These are phyloP conservation scores for Eupeodes corollae DNA, from an alignment of 1,140 invertebrate genomes.

Conservation along the genomic window DNA sequence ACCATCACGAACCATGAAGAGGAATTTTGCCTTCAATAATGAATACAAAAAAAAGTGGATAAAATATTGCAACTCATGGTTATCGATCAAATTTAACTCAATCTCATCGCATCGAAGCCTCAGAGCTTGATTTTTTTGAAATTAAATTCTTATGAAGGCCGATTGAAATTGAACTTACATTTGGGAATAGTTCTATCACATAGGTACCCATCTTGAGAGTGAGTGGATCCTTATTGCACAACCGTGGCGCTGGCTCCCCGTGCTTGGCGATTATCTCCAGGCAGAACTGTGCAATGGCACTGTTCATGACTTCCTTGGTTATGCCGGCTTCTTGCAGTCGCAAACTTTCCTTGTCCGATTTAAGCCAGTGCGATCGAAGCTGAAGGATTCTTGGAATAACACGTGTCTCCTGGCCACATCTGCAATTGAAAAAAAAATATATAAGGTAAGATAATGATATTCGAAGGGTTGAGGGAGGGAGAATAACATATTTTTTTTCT, in stretches of 20 bases:
- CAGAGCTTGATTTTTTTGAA: no score
- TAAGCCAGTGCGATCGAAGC: slow-evolving; percentile 85
- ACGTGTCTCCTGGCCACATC: slow-evolving; percentile 95
- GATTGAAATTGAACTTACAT: slow-evolving; percentile 37
- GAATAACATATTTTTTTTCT: not conserved
- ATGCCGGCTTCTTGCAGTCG: slow-evolving; percentile 89
- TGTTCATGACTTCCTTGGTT: slow-evolving; percentile 78
- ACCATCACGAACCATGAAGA: slow-evolving; percentile 97
- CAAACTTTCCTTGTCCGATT: slow-evolving; percentile 79
- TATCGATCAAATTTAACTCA: no score
- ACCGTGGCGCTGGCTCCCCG: slow-evolving; percentile 79
- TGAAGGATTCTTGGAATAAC: slow-evolving; percentile 91
- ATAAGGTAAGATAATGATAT: not conserved
- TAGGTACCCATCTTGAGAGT: slow-evolving; percentile 90
- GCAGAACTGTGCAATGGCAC: slow-evolving; percentile 92
- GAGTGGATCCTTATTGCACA: slow-evolving; percentile 98
- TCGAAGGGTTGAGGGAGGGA: slow-evolving; percentile 2
- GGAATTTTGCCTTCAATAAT: slow-evolving; percentile 63
- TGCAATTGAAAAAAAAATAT: slow-evolving; percentile 31
- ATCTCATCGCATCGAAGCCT: no score
- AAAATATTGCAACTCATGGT: slow-evolving; percentile 47
- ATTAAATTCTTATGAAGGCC: no score
- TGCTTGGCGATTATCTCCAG: slow-evolving; percentile 92
- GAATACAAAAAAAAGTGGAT: slow-evolving; percentile 39
- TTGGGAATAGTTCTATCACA: slow-evolving; percentile 65